Evolutionary conservation across 2,888 invertebrate genomes (phyloP), one percentile per base, ranked within the genome.

Genomic region (Pollenia angustigena): DNA sequence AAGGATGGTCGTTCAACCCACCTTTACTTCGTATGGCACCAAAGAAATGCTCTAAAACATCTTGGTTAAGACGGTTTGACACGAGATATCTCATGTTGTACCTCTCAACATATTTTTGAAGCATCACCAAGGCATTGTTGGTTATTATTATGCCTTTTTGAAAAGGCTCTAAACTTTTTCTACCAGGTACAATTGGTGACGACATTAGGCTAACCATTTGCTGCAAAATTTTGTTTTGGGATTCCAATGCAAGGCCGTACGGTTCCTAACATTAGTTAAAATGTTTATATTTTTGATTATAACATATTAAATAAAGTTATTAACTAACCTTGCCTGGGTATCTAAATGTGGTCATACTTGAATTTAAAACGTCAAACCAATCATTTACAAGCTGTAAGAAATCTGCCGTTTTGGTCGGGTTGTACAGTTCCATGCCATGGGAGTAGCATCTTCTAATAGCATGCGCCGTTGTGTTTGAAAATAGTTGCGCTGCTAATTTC

Each of bases 331-430:
- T 81, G 6, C 68, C 60, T 10, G 60, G 60, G 68, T 69, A 62
- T n/a, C 18, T 68, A 12, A 44, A 79, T 2, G 46, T 52, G 11
- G n/a, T 14, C 4, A 79, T 11, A 4, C 16, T 84, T 7, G 88
- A 82, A 78, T 85, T 88, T 7, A 87, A 68, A 6, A 87, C 40
- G 18, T 88, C 75, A 60, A 88, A 88, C 89, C 89, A 89, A 56
- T 89, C 87, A 44, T 87, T 88, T 4, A 85, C 52, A 1, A 86
- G n/a, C 42, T 88, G 52, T 9, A 89, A 50, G 14, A 89, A 89
- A 11, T 87, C 81, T 9, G 87, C 88, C 0, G 87, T 88, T 16
- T 88, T 81, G 9, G 44, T 14, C 9, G 88, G 71, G 8, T 88
- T 72, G 64, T 81, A 8, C 60, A 89, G 0, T 7, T 79, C 54